A percentile compares a stretch with the other conserved stretches of the same genome.
phyloP scores from a whole-genome alignment of 2,888 invertebrate species.

The Drosophila glabriapex region DNA sequence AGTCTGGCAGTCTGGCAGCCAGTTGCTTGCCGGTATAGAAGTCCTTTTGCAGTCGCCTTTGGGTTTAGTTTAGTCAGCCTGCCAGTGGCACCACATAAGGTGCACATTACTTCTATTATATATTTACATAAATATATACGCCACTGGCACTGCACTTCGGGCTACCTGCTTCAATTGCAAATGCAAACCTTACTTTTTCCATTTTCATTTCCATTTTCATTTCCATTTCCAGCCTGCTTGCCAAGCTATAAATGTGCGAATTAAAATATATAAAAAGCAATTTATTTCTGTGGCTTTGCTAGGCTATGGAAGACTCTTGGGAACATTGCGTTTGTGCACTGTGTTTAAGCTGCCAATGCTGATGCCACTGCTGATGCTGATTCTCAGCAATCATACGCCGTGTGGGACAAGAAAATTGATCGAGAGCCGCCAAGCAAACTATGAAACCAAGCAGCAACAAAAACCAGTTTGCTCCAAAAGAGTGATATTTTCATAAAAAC shows the following conservation, averaged over 20 bases:
- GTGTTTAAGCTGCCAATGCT: slow-evolving; percentile 7
- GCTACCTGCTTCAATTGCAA: slow-evolving; percentile 2
- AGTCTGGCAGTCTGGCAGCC: background rate
- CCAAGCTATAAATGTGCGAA: slow-evolving; percentile 64
- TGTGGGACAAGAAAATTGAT: background rate
- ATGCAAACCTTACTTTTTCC: slow-evolving; percentile 16
- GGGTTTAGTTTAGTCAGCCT: slow-evolving; percentile 27
- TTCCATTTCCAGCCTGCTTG: slow-evolving; percentile 27
- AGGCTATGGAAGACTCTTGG: background rate
- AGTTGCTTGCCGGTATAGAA: background rate
- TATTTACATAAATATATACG: slow-evolving; percentile 32
- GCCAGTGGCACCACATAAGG: slow-evolving; percentile 59
- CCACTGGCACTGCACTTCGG: slow-evolving; percentile 6
- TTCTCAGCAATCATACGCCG: slow-evolving; percentile 1
- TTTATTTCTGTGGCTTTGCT: slow-evolving; percentile 56
- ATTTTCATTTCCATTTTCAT: slow-evolving; percentile 27
- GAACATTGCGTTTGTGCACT: slow-evolving; percentile 18
- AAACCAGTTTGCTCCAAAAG: background rate
- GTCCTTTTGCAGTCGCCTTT: slow-evolving; percentile 27
- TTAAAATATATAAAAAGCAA: slow-evolving; percentile 68
- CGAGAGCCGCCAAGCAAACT: background rate
- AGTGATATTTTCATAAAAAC: background rate
- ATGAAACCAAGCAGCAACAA: background rate
- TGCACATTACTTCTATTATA: slow-evolving; percentile 68
- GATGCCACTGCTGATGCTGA: slow-evolving; percentile 8